Evolutionary conservation across 2,113 vertebrate genomes (phyloP), one percentile per base, ranked within the genome.

Genomic region (Harpagus bidentatus): DNA sequence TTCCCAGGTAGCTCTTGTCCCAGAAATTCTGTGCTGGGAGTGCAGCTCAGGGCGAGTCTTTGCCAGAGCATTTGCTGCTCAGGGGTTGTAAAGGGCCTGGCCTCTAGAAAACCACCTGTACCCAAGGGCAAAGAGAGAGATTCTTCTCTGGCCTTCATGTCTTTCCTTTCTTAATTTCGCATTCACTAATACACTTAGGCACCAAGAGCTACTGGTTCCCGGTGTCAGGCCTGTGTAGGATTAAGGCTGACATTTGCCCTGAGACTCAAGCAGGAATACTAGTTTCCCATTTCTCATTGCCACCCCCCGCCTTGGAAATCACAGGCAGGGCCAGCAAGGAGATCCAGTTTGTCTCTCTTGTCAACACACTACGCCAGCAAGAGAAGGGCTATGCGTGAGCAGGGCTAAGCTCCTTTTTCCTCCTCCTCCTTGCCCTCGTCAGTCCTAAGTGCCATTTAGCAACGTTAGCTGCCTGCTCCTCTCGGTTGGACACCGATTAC

Each of bases 181-280:
- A 36, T 19, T 89, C 47, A 13, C 50, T 42, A 2, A 61, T 20
- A 1, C 1, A 11, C 45, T 36, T 29, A 53, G 77, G 91, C 63
- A 29, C 56, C 28, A 13, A 29, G 70, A 80, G 47, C 79, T 90
- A 1, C 82, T 71, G 38, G 28, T 65, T 76, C n/a, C 72, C 83
- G 77, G 95, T 82, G 72, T 67, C 50, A 10, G 38, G 34, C 71
- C 21, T 19, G 26, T 59, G 17, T n/a, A 22, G 86, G 77, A 80
- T 87, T 16, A 34, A 82, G 89, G 87, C 82, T 94, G 83, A 56
- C 61, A 10, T 77, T 76, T 53, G 72, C 67, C 94, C 90, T 48
- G 92, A 65, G 67, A 86, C 32, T 53, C 3, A 2, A 26, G 58
- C 71, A 73, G 87, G 25, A 88, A 11, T 53, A 71, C 90, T 62